Base-by-base conservation (phyloP, 2,888 invertebrate species). In the Drosophila formosana region DNA sequence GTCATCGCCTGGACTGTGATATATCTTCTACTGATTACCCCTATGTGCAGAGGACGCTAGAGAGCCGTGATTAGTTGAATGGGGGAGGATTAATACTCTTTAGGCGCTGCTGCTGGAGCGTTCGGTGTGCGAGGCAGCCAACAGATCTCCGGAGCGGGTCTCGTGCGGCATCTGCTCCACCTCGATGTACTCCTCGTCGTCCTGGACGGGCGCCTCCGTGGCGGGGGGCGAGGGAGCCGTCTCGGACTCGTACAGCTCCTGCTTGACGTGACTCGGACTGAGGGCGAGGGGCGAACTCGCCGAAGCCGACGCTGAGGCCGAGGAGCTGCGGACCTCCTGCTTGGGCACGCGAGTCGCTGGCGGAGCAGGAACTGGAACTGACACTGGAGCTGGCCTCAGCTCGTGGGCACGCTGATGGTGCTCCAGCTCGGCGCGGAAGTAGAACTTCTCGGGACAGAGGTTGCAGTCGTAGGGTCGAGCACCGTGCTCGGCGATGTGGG, bases 351-450 rank as follows among this genome's bases (percentile, higher is more conserved):
- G 46, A 9, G 18, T 11, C 0, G 53, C 23, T 34, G 57, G 18
- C 2, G 52, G 9, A 34, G 34, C 37, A 4, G 34, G 34, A 34
- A 11, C 4, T 11, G 23, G 39, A 30, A 6, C 30, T 30, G 30
- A 7, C 30, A 30, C 6, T n/a, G 43, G 46, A 2, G 66, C 41
- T 4, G 58, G 39, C 18, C 87, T 53, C 32, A 84, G 73, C 72
- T 95, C 94, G 72, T 95, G 95, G 11, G 94, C 93, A 53, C 94
- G 94, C 8, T 94, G 93, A 91, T 98, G 98, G 91, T 98, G 98
- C 83, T 98, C 97, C 3, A 98, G 92, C 91, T 98, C 98, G 0
- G 97, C 96, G 34, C 97, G 95, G 93, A 98, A 98, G 93, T 97
- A 98, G 93, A 97, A 98, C 81, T 96, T 96, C 74, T 96, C 94